Evolutionary conservation across 1,140 invertebrate species (phyloP).

Genomic region (Notospermus geniculatus): DNA sequence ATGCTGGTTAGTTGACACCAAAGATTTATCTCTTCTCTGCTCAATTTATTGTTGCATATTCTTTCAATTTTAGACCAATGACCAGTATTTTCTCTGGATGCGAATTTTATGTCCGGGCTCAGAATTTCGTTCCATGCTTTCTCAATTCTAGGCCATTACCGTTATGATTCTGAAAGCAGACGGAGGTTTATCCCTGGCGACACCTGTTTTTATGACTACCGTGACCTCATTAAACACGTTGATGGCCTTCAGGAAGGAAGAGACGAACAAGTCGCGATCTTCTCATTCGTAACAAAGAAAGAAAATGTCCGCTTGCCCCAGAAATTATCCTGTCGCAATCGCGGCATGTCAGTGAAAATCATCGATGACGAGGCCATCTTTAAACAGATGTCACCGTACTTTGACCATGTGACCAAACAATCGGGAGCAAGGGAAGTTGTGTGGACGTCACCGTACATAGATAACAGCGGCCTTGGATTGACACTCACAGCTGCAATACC

Average conservation of each 20-base stretch:
- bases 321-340: background rate
- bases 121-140: no score
- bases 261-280: background rate
- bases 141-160: slow-evolving; percentile 5
- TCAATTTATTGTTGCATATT: no score
- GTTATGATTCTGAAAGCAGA: background rate
- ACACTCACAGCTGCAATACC: slow-evolving; percentile 31
- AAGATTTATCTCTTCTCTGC: background rate
- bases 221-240: slow-evolving; percentile 15
- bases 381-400: slow-evolving; percentile 29
- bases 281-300: background rate
- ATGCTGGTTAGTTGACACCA: background rate
- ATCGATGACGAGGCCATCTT: slow-evolving; percentile 28
- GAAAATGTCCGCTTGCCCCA: background rate
- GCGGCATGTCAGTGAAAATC: slow-evolving; percentile 11
- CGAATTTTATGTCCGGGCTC: no score
- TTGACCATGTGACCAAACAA: slow-evolving; percentile 24
- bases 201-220: slow-evolving; percentile 21
- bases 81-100: background rate
- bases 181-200: slow-evolving; percentile 5
- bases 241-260: background rate
- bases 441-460: slow-evolving; percentile 31
- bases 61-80: no score
- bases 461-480: slow-evolving; percentile 25
- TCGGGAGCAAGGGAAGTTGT: slow-evolving; percentile 21